phyloP scores from a whole-genome alignment of 2,797 vertebrate genomes.

The Columba guinea region DNA sequence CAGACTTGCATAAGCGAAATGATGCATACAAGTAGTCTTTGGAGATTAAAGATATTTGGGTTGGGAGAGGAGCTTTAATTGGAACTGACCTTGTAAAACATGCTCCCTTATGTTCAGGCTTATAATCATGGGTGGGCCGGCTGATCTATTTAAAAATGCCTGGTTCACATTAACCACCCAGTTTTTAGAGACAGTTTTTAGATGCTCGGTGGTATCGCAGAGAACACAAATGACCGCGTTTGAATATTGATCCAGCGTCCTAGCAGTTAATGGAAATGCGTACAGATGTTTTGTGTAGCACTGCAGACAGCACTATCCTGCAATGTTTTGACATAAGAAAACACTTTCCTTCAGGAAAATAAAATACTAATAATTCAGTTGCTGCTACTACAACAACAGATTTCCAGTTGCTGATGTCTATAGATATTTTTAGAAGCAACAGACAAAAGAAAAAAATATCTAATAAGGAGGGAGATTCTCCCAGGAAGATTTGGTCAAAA shows the following conservation, averaged over 20 bases:
- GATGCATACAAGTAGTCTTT: constrained; percentile 55
- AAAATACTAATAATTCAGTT: background rate
- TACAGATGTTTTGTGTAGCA: constrained; percentile 2
- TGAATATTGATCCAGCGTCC: background rate
- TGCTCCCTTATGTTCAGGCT: constrained; percentile 55
- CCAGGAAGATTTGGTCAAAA: background rate
- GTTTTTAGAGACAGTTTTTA: constrained; percentile 33
- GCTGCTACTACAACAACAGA: constrained; percentile 5
- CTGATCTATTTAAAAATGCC: constrained; percentile 57
- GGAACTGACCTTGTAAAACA: constrained; percentile 65
- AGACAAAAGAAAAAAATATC: background rate
- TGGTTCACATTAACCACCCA: constrained; percentile 64
- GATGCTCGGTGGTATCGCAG: background rate
- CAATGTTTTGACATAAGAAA: constrained; percentile 7
- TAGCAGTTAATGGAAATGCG: background rate
- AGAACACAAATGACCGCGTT: background rate
- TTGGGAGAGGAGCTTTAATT: constrained; percentile 71
- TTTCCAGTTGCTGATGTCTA: background rate
- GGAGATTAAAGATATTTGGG: constrained; percentile 71
- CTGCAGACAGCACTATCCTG: background rate
- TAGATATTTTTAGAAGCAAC: background rate
- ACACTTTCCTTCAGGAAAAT: constrained; percentile 18
- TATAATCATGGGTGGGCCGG: constrained; percentile 73
- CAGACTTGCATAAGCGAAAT: constrained; percentile 58
- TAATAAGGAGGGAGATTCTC: background rate